Base-by-base conservation (phyloP, 2,888 invertebrate genomes). In the Caenorhabditis angaria region DNA sequence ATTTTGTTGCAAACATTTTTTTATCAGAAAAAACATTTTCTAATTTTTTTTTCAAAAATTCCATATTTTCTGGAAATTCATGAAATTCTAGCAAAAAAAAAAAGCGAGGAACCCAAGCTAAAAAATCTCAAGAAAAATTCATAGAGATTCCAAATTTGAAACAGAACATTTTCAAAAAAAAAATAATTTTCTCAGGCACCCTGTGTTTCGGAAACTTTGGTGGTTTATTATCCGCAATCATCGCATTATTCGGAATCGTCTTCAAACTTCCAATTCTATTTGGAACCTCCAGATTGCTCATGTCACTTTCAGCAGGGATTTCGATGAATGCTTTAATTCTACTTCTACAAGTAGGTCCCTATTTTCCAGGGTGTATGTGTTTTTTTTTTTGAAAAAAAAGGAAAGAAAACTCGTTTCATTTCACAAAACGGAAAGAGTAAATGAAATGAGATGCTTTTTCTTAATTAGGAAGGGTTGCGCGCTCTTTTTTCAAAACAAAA, bases 271-370 rank as follows among this genome's bases (percentile, higher is more conserved):
- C 80, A 6, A 70, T 66, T 57, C 50, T 83, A 18, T 81, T 82
- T 60, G 69, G 80, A 20, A 48, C 76, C n/a, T 79, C 79, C 10
- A 70, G 84, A 20, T 65, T 82, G 1, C 48, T 84, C 10, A 78
- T 83, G 64, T 81, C 84, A 5, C 53, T 83, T 8, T 73, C 78
- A 1, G 75, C 82, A 8, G 84, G 81, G 12, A 70, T 84, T 25
- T 81, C 84, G 4, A 84, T 84, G 84, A 83, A 83, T 65, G 71
- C 78, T 18, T 66, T 84, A 25, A 82, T 84, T 63, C 61, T 84
- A 10, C 77, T 84, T 6, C 72, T 84, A 27, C 84, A 84, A 66
- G 83, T 82, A 24, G 20, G 65, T 68, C 24, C 20, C n/a, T 57
- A 25, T 58, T 50, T 48, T n/a, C n/a, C n/a, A n/a, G n/a, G n/a